Evolutionary conservation across 1,140 invertebrate species (phyloP).

Genomic region (Macrocentrus cingulum): DNA sequence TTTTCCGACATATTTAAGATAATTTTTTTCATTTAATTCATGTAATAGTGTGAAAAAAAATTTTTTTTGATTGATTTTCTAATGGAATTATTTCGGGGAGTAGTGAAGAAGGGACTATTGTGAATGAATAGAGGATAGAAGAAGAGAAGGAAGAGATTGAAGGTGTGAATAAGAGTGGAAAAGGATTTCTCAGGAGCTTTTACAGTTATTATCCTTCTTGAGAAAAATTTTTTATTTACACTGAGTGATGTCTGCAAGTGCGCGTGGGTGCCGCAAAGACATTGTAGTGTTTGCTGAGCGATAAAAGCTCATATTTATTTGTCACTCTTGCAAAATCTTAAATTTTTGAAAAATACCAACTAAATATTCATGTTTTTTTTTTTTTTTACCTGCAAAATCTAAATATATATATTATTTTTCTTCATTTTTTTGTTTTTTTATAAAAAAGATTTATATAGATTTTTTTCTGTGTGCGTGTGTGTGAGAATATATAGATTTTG

Average conservation of each 20-base stretch:
- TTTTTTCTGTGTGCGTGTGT: too few relatives aligned
- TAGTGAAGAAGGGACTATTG: too few relatives aligned
- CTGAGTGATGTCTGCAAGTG: slow-evolving; percentile 50
- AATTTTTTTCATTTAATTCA: too few relatives aligned
- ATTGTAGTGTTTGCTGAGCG: slow-evolving; percentile 48
- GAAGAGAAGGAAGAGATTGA: too few relatives aligned
- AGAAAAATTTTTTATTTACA: slow-evolving; percentile 35
- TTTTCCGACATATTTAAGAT: too few relatives aligned
- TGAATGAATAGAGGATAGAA: too few relatives aligned
- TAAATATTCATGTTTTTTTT: too few relatives aligned
- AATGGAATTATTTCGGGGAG: too few relatives aligned
- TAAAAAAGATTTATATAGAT: too few relatives aligned
- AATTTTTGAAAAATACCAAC: slow-evolving; percentile 2
- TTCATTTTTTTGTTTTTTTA: not conserved
- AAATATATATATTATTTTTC: not conserved
- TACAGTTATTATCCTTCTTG: slow-evolving; percentile 19
- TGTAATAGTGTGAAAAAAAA: too few relatives aligned
- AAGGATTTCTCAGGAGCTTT: not conserved
- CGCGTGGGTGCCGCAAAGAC: slow-evolving; percentile 1
- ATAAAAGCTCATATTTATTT: slow-evolving; percentile 51
- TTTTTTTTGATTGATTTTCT: too few relatives aligned
- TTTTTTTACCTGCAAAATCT: not conserved
- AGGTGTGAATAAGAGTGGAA: not conserved
- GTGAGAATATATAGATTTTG: not conserved
- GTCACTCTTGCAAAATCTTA: slow-evolving; percentile 39